These are phyloP conservation scores for Papilio glaucus DNA, from an alignment of 1,140 invertebrate species.

Conservation along the genomic window DNA sequence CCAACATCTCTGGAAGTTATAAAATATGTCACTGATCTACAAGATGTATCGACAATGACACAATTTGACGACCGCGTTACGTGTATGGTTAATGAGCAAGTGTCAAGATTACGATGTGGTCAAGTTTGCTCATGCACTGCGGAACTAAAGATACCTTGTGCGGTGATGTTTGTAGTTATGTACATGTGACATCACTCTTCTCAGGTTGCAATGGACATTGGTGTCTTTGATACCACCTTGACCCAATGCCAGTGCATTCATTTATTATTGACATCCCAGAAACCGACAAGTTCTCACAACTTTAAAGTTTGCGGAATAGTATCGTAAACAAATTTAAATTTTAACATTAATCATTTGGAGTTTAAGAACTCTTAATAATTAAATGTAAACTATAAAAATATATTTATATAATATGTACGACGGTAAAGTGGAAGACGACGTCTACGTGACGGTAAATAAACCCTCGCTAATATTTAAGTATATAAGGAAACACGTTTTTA, in stretches of 20 bases:
- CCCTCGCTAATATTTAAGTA: too few species aligned
- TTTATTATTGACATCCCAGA: slow-evolving; percentile 3
- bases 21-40: not conserved
- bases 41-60: slow-evolving; percentile 19
- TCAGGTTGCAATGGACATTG: slow-evolving; percentile 25
- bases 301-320: slow-evolving; percentile 1
- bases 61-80: slow-evolving; percentile 15
- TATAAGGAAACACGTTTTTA: too few species aligned
- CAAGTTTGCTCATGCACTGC: not conserved
- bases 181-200: slow-evolving; percentile 4
- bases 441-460: too few species aligned
- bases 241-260: slow-evolving; percentile 11
- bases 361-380: too few species aligned
- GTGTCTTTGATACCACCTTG: slow-evolving; percentile 3
- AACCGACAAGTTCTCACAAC: not conserved
- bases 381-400: too few species aligned
- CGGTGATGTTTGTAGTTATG: not conserved
- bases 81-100: slow-evolving; percentile 6
- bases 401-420: too few species aligned
- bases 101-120: slow-evolving; percentile 25
- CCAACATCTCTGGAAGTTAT: not conserved
- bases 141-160: slow-evolving; percentile 22
- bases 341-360: too few species aligned
- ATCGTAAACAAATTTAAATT: not conserved
- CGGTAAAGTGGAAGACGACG: too few species aligned